Conservation (phyloP, 2,113 vertebrate genomes). For the Lampris megalopsis region DNA sequence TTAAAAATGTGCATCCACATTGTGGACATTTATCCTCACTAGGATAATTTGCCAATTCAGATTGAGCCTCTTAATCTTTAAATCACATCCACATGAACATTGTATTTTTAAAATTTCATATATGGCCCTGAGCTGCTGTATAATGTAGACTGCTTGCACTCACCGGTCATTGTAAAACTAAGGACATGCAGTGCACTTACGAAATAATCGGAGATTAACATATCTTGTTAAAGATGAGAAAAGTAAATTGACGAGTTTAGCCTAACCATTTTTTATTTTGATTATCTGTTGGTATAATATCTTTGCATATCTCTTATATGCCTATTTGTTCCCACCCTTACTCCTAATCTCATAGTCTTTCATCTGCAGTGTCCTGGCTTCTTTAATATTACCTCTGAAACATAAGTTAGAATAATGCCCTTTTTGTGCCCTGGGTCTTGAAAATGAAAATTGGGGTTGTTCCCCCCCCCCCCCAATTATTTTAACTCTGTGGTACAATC, state of each 20-base stretch:
- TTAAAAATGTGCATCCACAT: slow-evolving; percentile 12
- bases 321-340: too few relatives aligned
- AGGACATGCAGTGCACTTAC: background rate
- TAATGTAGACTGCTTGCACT: background rate
- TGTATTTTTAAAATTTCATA: background rate
- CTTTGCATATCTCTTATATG: too few relatives aligned
- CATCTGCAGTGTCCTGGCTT: too few relatives aligned
- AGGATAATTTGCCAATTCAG: slow-evolving; percentile 18
- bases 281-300: too few relatives aligned
- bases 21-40: background rate
- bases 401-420: too few relatives aligned
- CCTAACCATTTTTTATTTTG: slow-evolving; percentile 12
- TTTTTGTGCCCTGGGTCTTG: too few relatives aligned
- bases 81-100: slow-evolving; percentile 12
- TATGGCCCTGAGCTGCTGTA: background rate
- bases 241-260: background rate
- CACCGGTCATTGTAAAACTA: slow-evolving; percentile 4
- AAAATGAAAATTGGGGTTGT: too few relatives aligned
- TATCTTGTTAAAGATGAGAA: background rate
- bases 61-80: slow-evolving; percentile 10
- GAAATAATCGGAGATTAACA: background rate
- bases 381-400: too few relatives aligned
- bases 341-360: too few relatives aligned
- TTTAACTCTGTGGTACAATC: background rate
- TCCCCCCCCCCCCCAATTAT: background rate